phyloP scores from a whole-genome alignment of 53 echinoderm and acorn worm genomes.

The Zoroaster sp. region DNA sequence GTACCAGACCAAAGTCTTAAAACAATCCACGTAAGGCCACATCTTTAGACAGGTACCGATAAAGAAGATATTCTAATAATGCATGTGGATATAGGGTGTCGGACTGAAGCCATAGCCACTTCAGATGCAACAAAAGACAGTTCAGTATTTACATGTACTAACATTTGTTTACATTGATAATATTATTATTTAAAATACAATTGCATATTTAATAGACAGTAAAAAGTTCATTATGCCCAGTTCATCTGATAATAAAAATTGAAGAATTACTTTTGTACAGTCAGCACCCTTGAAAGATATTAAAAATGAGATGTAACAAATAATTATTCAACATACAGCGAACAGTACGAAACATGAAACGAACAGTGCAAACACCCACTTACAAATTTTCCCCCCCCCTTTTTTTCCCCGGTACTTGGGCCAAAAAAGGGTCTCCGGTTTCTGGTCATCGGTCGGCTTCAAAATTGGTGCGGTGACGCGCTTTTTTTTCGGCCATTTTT shows the following conservation, averaged over 20 bases:
- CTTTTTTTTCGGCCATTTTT: no score
- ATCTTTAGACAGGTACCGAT: slow-evolving; percentile 10
- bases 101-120: slow-evolving; percentile 6
- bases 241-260: slow-evolving; percentile 15
- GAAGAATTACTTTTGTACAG: slow-evolving; percentile 8
- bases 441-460: no score
- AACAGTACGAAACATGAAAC: no score
- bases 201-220: slow-evolving; percentile 54
- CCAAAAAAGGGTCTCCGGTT: no score
- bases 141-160: background rate
- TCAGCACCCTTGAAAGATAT: slow-evolving; percentile 49
- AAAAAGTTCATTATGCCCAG: slow-evolving; percentile 20
- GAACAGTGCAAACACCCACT: no score
- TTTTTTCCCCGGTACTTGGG: no score
- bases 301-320: slow-evolving; percentile 2
- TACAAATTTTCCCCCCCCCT: no score
- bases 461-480: no score
- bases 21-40: slow-evolving; percentile 33
- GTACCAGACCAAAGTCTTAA: slow-evolving; percentile 23
- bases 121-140: background rate
- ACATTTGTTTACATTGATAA: background rate
- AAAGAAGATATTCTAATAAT: background rate
- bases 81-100: slow-evolving; percentile 6
- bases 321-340: no score
- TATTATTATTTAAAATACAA: slow-evolving; percentile 33